Base-by-base conservation (phyloP, 35 echinoderm and acorn worm species). In the Ptychodera flava region DNA sequence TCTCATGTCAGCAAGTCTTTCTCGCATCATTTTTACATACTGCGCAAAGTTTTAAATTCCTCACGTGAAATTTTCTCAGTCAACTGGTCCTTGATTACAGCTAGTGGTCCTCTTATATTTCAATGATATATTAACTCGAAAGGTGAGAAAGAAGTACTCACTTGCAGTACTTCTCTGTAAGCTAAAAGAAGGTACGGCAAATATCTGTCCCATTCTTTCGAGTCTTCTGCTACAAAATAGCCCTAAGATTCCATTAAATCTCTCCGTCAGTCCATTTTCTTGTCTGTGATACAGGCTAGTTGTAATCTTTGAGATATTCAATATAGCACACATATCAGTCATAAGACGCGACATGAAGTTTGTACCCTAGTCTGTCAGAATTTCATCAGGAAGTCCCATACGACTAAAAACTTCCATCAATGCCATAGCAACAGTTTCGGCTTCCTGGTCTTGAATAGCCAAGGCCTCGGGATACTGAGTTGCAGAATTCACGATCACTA, bases 121-220 rank as follows among this genome's bases (percentile, higher is more conserved):
- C 38, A 15, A n/a, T 76, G 38, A 90, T 84, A 84, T 29, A 90
- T 30, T 28, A 90, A 38, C 28, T 89, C 79, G 80, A 89, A 89
- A 36, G 88, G 88, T 2, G 35, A 89, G 36, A 89, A 89, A 29
- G 79, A 35, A 34, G 16, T 16, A 1, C 79, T 83, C 28, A 1
- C 34, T 29, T 89, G 88, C 0, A 86, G 93, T 31, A 76, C 37
- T 37, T 91, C 85, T 85, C 93, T 28, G 35, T 94, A 91, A n/a
- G 93, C 93, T 85, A 94, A 94, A 32, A 91, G 76, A 0, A 94
- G 10, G 33, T 78, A 79, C 0, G 85, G 89, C 2, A 94, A 30
- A 27, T 91, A 88, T 36, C 53, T 16, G 38, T 94, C 93, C 89
- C 89, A 94, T 33, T 85, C 83, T 35, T 83, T 81, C 16, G 79